Base-by-base conservation (phyloP, 2,888 invertebrate genomes). In the Xylota sylvarum region DNA sequence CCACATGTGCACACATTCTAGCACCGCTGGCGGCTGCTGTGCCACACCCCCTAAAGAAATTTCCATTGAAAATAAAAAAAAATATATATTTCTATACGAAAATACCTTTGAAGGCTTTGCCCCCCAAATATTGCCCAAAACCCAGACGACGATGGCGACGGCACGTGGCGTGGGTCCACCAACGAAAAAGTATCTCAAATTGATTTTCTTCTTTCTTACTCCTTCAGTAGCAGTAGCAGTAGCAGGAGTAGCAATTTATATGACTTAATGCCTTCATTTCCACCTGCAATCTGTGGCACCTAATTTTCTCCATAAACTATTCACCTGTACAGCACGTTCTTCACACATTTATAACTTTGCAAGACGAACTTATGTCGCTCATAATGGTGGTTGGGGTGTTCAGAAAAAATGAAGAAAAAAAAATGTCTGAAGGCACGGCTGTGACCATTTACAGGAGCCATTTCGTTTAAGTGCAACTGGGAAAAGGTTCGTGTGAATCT, bases 241-340 rank as follows among this genome's bases (percentile, higher is more conserved):
- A 14, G 58, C 52, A 9, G 70, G 60, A 79, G 67, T 76, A 79
- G 67, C 81, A 77, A 86, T 86, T 86, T 86, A 77, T 72, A 46
- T 81, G 81, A 86, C 81, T 86, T 86, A 86, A 86, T 86, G 19
- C 81, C 77, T 52, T 55, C 76, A 81, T 81, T 81, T 81, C 50
- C 56, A 50, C 10, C 76, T 70, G 76, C 85, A 86, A 81, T 86
- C 85, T 86, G 85, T 72, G 81, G 77, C 81, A 81, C 81, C 85
- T 86, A 86, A 86, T 86, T 81, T 72, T 72, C 70, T 80, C 60
- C 81, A 86, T 86, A 86, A 86, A 86, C 85, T 86, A 86, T 81
- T 77, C 81, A 67, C 77, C 81, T 77, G 85, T 70, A 55, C 65
- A 37, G 76, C 85, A 86, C 85, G 81, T 81, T 72, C 76, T 76